A percentile compares a stretch with the other conserved stretches of the same genome.
These are phyloP conservation scores for Noctua comes DNA, from an alignment of 2,888 invertebrate species.

Conservation along the genomic window DNA sequence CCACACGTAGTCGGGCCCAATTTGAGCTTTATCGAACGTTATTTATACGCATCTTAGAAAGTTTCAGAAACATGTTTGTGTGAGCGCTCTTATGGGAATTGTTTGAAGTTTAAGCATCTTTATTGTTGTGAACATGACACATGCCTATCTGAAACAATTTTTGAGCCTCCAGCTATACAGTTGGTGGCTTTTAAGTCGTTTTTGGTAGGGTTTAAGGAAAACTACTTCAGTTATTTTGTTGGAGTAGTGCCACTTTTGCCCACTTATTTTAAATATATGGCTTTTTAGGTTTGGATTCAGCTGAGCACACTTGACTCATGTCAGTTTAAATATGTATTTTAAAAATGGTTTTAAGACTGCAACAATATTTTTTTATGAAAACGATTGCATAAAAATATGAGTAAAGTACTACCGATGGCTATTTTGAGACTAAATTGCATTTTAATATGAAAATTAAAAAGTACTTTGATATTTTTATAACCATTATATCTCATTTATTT, in stretches of 20 bases:
- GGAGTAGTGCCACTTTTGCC: conserved; percentile 34
- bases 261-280: conserved; percentile 39
- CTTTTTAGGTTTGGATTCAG: conserved; percentile 22
- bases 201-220: conserved; percentile 48
- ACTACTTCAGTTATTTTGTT: conserved; percentile 19
- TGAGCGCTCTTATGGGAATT: conserved; percentile 85
- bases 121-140: conserved; percentile 74
- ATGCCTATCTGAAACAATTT: conserved; percentile 41
- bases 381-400: not conserved
- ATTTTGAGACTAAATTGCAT: conserved; percentile 35
- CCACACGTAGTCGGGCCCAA: conserved; percentile 75
- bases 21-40: conserved; percentile 87
- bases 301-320: not conserved
- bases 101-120: conserved; percentile 81
- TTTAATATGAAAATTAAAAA: conserved; percentile 44
- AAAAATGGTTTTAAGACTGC: not conserved
- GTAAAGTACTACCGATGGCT: conserved; percentile 12
- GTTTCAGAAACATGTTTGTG: conserved; percentile 84
- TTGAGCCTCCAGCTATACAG: conserved; percentile 16
- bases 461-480: conserved; percentile 28
- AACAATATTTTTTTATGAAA: not conserved
- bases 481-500: conserved; percentile 14
- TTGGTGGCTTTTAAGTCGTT: not conserved
- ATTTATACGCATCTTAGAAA: conserved; percentile 88
- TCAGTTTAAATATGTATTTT: not conserved